These are phyloP conservation scores for Dromaius novaehollandiae DNA, from an alignment of 2,113 vertebrate genomes.

Conservation along the genomic window DNA sequence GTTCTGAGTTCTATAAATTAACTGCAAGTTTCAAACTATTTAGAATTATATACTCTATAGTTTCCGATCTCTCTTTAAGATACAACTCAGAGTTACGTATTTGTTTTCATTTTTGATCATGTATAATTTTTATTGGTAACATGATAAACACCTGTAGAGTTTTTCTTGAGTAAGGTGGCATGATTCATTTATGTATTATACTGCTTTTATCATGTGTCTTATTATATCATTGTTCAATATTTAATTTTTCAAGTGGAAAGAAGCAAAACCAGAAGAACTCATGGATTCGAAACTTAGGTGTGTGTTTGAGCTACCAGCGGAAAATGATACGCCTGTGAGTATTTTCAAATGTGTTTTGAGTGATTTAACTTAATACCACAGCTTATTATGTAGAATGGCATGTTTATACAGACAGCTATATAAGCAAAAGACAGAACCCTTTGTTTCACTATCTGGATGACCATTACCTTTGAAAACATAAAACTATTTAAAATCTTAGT, in stretches of 20 bases:
- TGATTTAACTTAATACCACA: neutral
- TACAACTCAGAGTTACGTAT: neutral
- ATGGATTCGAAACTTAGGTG: conserved; percentile 99
- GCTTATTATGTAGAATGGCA: neutral
- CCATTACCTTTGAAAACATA: neutral
- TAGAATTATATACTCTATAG: neutral
- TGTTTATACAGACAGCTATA: neutral
- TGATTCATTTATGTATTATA: conserved; percentile 34
- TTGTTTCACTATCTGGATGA: neutral
- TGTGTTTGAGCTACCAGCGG: conserved; percentile 94
- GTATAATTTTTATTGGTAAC: neutral
- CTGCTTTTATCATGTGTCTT: conserved; percentile 34
- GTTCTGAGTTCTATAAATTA: neutral
- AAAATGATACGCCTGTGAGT: conserved; percentile 96
- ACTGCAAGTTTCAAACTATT: neutral
- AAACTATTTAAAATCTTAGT: neutral
- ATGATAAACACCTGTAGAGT: neutral
- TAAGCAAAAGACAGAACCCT: neutral
- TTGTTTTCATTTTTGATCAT: neutral
- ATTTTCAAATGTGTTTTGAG: conserved; percentile 30
- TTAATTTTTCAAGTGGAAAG: conserved; percentile 91
- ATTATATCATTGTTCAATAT: conserved; percentile 57
- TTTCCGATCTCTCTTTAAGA: neutral
- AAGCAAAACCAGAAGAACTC: conserved; percentile 96
- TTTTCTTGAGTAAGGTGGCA: conserved; percentile 50